Evolutionary conservation across 2,113 vertebrate genomes (phyloP), one percentile per base, ranked within the genome.

Genomic region (Coptodon bakossiorum): DNA sequence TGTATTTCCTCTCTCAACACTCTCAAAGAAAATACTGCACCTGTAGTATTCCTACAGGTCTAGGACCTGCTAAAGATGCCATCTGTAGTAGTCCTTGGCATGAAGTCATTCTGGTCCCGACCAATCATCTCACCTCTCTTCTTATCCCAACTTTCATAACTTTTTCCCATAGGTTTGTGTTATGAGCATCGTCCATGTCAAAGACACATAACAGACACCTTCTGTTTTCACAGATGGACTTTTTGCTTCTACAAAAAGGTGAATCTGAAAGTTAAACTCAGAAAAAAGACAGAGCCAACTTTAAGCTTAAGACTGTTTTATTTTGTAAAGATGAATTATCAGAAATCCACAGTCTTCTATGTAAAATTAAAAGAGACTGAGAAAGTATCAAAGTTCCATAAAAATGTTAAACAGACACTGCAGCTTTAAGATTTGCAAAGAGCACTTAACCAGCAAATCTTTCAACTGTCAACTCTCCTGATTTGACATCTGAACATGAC

Each of bases 11-110:
- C 63, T 14, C 54, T 59, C 24, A 16, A 16, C 56, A 59, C 13
- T 4, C 13, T 24, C 11, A 43, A 71, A 40, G 2, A 22, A 24
- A 71, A 43, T 22, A 3, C n/a, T 68, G 7, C 63, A 43, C 43
- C 36, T 24, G 36, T 4, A 68, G 36, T 40, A 68, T 40, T 24
- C 63, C n/a, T 40, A 13, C 34, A 22, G 2, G n/a, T 11, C 38
- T 14, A 63, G 59, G 1, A 66, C 61, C 31, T 0, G 10, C 61
- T n/a, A 38, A 36, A 38, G 61, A 38, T 0, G 0, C 61, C 63
- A 68, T 1, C 3, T 68, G 36, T 6, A 24, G 36, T 24, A 22
- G 12, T 43, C 36, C 5, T 17, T 0, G 0, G 38, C 68, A 73
- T 73, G 22, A 45, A 73, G 68, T 45, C 68, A 71, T 27, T 27